Percentiles rank a stretch among this genome's conserved stretches.
Evolutionary conservation across 2,113 vertebrate genomes (phyloP).

Genomic region (Paedocypris sp.): DNA sequence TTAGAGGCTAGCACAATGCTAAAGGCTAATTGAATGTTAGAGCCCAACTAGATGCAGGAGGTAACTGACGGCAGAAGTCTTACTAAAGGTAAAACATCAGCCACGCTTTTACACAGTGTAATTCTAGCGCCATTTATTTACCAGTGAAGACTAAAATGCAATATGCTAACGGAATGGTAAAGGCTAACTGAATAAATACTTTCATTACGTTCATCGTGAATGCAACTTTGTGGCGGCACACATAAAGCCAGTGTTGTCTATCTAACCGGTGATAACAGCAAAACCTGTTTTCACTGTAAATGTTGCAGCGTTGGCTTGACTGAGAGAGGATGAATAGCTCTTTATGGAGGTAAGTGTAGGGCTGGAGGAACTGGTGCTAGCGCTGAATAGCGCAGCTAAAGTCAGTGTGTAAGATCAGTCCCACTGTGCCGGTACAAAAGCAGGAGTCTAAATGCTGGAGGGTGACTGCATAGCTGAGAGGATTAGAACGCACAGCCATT

Average conservation of each 20-base stretch:
- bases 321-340: conserved; percentile 1
- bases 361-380: conserved; percentile 12
- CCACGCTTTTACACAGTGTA: too few species aligned
- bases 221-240: background rate
- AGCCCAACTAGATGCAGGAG: too few species aligned
- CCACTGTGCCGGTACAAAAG: conserved; percentile 32
- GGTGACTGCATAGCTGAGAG: conserved; percentile 32
- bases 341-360: conserved; percentile 21
- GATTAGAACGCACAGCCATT: conserved; percentile 32
- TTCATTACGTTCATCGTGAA: background rate
- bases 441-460: conserved; percentile 22
- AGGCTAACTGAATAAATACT: too few species aligned
- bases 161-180: conserved; percentile 1
- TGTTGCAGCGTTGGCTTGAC: conserved; percentile 1
- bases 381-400: conserved; percentile 26
- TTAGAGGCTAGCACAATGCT: too few species aligned
- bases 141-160: too few species aligned
- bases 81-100: too few species aligned
- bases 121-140: too few species aligned
- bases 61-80: too few species aligned
- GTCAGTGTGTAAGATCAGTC: conserved; percentile 33
- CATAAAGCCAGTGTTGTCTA: background rate
- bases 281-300: background rate
- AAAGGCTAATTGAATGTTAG: too few species aligned
- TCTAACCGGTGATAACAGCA: conserved; percentile 13